These are phyloP conservation scores for Orchesellides sinensis DNA, from an alignment of 2,888 invertebrate species.

Conservation along the genomic window DNA sequence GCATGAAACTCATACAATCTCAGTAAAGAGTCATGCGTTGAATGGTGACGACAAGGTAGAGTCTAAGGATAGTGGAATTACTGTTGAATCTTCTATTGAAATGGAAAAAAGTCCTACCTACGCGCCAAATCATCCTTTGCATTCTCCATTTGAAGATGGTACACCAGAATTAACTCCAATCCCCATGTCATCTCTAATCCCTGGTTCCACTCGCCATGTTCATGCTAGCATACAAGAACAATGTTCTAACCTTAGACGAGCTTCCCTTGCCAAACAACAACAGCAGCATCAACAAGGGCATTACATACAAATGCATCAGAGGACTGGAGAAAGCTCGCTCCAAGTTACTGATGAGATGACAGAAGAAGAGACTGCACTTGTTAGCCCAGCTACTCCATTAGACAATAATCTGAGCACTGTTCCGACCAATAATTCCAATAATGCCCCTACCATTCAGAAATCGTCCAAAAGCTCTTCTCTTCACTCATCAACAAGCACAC, in stretches of 20 bases:
- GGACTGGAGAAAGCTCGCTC: slow-evolving; percentile 45
- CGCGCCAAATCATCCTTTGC: slow-evolving; percentile 46
- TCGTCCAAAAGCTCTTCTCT: slow-evolving; percentile 66
- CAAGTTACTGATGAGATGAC: slow-evolving; percentile 54
- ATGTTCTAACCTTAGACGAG: slow-evolving; percentile 65
- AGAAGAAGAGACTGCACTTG: slow-evolving; percentile 62
- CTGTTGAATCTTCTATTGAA: slow-evolving; percentile 63
- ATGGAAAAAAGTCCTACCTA: slow-evolving; percentile 53
- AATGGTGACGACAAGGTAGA: slow-evolving; percentile 58
- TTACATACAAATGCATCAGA: slow-evolving; percentile 49
- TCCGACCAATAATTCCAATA: slow-evolving; percentile 64
- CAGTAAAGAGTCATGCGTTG: slow-evolving; percentile 37
- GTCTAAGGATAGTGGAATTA: slow-evolving; percentile 66
- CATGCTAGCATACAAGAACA: slow-evolving; percentile 68
- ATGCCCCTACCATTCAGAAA: slow-evolving; percentile 35
- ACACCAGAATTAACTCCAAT: slow-evolving; percentile 57
- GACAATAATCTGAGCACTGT: slow-evolving; percentile 71
- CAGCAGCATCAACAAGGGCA: slow-evolving; percentile 40
- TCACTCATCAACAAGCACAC: slow-evolving; percentile 77
- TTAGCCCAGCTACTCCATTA: slow-evolving; percentile 60
- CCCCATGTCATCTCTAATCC: slow-evolving; percentile 59
- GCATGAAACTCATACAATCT: slow-evolving; percentile 31
- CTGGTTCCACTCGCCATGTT: slow-evolving; percentile 63
- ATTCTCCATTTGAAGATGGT: slow-evolving; percentile 52
- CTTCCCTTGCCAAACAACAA: slow-evolving; percentile 62